Base-by-base conservation (phyloP, 2,113 vertebrate species). In the Pygathrix nemaeus region DNA sequence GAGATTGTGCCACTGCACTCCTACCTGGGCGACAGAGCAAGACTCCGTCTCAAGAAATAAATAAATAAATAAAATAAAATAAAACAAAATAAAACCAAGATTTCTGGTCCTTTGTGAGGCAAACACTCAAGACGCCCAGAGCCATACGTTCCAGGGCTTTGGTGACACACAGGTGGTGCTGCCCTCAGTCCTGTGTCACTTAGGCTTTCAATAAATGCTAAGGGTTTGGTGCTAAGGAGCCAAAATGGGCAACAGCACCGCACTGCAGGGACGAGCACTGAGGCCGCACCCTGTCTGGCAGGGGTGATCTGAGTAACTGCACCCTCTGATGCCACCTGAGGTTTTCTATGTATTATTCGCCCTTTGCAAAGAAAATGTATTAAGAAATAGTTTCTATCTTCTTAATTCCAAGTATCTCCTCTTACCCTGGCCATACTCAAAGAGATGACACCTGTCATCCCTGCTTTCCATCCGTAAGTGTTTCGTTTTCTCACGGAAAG, bases 351-450 rank as follows among this genome's bases (percentile, higher is more conserved):
- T 43, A 70, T 14, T 80, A 23, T n/a, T 80, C 20, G n/a, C 20
- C 20, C 35, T 80, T 78, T 80, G 20, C 5, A 8, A n/a, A 80
- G 21, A 50, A 80, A 80, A n/a, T 4, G 6, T 72, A 50, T 50
- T 50, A n/a, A 55, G 48, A 79, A 55, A 55, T 12, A 38, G 25
- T 78, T 75, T 48, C 75, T 79, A 25, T 5, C 35, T 72, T 72
- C 92, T 88, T 11, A 92, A 1, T 27, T 30, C 38, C 48, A 78
- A 57, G 38, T 4, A 32, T 52, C 40, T 21, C 14, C 73, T 80
- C 98, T 99, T 98, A 99, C 99, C 98, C 98, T 97, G 98, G 82
- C 48, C 88, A 61, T 88, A 95, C 59, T 97, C 97, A 68, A 95
- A 85, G 40, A 96, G 23, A 82, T 57, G 30, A 94, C 85, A 97